These are phyloP conservation scores for Euschistus heros DNA, from an alignment of 1,140 invertebrate genomes.

Conservation along the genomic window DNA sequence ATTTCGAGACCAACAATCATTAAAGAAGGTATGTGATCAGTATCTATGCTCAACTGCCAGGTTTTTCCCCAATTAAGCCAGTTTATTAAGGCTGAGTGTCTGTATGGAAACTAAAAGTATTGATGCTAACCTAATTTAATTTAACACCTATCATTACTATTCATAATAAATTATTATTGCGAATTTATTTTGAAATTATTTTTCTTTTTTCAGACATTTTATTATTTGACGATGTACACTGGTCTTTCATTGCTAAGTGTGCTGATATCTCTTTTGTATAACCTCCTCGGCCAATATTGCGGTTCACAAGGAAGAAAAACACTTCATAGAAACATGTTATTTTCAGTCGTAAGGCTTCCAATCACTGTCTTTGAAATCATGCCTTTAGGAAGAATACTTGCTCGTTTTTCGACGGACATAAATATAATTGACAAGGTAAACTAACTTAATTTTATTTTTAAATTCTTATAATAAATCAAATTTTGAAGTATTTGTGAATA, in stretches of 20 bases:
- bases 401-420: constrained; percentile 62
- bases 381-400: constrained; percentile 62
- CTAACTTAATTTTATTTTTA: neutral
- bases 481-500: neutral
- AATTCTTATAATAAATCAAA: neutral
- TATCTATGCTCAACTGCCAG: too few species aligned
- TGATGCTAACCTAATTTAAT: too few species aligned
- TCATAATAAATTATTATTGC: too few species aligned
- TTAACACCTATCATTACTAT: too few species aligned
- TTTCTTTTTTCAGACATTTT: constrained; percentile 39
- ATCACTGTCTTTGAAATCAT: constrained; percentile 59
- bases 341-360: constrained; percentile 48
- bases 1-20: too few species aligned
- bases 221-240: constrained; percentile 47
- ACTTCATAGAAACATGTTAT: constrained; percentile 52
- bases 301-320: constrained; percentile 48
- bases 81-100: too few species aligned
- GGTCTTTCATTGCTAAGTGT: constrained; percentile 45
- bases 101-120: too few species aligned
- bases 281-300: constrained; percentile 46
- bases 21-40: too few species aligned
- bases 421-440: constrained; percentile 62
- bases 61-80: too few species aligned
- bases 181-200: too few species aligned
- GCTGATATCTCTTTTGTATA: constrained; percentile 44